Conservation (phyloP, 2,797 vertebrate genomes). For the Philypnodon macrostomus region DNA sequence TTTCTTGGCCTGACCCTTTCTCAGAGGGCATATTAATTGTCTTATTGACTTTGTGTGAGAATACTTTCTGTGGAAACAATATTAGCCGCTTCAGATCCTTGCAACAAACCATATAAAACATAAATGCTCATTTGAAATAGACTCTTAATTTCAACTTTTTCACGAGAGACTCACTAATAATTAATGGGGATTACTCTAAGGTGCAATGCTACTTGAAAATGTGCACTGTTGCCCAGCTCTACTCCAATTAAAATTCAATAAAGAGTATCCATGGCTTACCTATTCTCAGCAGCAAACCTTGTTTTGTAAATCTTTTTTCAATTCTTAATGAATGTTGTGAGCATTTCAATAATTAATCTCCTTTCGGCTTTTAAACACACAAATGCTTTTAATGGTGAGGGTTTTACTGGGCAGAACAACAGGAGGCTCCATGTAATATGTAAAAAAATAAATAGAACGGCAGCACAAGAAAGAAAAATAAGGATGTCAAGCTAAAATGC, state of each 20-base stretch:
- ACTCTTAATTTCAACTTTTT: slow-evolving; percentile 11
- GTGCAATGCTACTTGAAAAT: slow-evolving; percentile 16
- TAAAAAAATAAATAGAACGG: slow-evolving; percentile 52
- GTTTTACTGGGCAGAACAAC: slow-evolving; percentile 52
- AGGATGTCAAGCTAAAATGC: slow-evolving; percentile 37
- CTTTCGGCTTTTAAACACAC: slow-evolving; percentile 71
- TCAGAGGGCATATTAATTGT: slow-evolving; percentile 77
- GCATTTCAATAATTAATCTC: slow-evolving; percentile 70
- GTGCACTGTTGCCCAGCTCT: not conserved
- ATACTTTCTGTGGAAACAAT: not conserved
- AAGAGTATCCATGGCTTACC: slow-evolving; percentile 25
- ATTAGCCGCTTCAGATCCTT: not conserved
- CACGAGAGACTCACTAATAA: slow-evolving; percentile 32
- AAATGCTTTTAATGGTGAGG: slow-evolving; percentile 77
- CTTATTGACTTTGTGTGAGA: slow-evolving; percentile 66
- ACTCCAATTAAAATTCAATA: slow-evolving; percentile 20
- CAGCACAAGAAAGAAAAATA: slow-evolving; percentile 34
- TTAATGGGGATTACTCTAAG: slow-evolving; percentile 32
- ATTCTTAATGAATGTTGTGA: slow-evolving; percentile 67
- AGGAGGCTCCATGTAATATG: slow-evolving; percentile 66
- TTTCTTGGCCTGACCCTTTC: slow-evolving; percentile 37
- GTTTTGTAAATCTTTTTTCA: slow-evolving; percentile 38
- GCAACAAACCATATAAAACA: slow-evolving; percentile 2
- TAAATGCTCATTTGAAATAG: slow-evolving; percentile 4
- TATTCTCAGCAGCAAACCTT: slow-evolving; percentile 31